A percentile compares a stretch with the other conserved stretches of the same genome.
phyloP scores from a whole-genome alignment of 1,140 invertebrate genomes.

The Forficula auricularia region DNA sequence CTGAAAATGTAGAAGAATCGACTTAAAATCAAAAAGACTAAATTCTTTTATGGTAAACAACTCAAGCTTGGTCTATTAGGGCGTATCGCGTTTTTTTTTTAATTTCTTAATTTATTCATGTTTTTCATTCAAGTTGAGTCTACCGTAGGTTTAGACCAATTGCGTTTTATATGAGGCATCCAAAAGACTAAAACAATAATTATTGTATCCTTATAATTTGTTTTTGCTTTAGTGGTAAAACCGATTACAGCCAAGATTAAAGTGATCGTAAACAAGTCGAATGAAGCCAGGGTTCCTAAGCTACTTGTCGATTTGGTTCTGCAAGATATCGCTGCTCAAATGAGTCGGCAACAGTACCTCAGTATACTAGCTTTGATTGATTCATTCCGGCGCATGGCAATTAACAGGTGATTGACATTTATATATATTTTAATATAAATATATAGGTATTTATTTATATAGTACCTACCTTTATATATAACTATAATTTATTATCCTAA shows the following conservation, averaged over 20 bases:
- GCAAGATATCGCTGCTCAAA: constrained; percentile 55
- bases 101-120: too few species aligned
- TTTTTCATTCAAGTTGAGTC: not conserved
- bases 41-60: too few species aligned
- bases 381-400: constrained; percentile 45
- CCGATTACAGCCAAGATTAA: constrained; percentile 64
- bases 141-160: not conserved
- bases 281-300: constrained; percentile 48
- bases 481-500: not conserved
- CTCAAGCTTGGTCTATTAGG: too few species aligned
- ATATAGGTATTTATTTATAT: not conserved
- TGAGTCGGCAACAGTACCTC: constrained; percentile 54
- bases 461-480: not conserved
- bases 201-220: constrained; percentile 14
- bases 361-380: constrained; percentile 44
- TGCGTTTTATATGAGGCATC: too few species aligned
- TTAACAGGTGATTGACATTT: constrained; percentile 38
- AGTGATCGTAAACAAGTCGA: constrained; percentile 56
- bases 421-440: constrained; percentile 9
- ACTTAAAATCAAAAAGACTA: too few species aligned
- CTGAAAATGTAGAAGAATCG: too few species aligned
- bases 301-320: constrained; percentile 56
- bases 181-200: too few species aligned
- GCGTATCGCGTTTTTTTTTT: too few species aligned
- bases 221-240: constrained; percentile 40